Percentiles rank a stretch among this genome's conserved stretches.
Conservation (phyloP, 2,113 vertebrate genomes). For the Bufo bufo region DNA sequence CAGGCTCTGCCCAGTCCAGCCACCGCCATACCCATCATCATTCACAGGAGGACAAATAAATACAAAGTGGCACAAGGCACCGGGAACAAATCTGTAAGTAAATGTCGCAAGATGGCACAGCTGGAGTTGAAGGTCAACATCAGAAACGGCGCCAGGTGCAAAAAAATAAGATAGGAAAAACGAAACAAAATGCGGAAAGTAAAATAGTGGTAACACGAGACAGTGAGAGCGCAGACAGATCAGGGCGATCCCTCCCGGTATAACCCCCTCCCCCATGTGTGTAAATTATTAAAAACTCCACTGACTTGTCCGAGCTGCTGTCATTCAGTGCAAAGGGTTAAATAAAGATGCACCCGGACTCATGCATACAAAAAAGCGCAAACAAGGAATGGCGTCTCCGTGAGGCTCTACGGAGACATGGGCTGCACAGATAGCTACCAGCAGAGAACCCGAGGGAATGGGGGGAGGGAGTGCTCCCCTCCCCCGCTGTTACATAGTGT, state of each 20-base stretch:
- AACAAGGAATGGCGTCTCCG: not conserved
- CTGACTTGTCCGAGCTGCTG: not conserved
- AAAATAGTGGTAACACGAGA: not conserved
- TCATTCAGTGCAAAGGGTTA: conserved; percentile 35
- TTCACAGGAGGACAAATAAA: not conserved
- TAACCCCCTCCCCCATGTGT: not conserved
- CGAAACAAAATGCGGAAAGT: not conserved
- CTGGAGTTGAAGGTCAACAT: not conserved
- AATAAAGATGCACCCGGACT: not conserved
- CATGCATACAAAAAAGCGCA: not conserved
- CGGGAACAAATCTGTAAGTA: not conserved
- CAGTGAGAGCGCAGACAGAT: not conserved
- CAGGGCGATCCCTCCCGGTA: not conserved
- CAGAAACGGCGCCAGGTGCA: not conserved
- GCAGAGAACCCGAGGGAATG: too few species aligned
- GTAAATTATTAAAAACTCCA: not conserved
- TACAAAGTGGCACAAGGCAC: not conserved
- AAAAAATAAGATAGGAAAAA: not conserved
- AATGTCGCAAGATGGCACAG: not conserved
- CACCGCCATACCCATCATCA: not conserved
- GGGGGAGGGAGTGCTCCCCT: too few species aligned
- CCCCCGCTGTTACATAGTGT: too few species aligned
- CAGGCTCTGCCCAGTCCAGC: not conserved
- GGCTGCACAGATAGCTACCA: not conserved
- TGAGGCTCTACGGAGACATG: not conserved